These are phyloP conservation scores for Alectura lathami DNA, from an alignment of 2,113 vertebrate genomes.

Conservation along the genomic window DNA sequence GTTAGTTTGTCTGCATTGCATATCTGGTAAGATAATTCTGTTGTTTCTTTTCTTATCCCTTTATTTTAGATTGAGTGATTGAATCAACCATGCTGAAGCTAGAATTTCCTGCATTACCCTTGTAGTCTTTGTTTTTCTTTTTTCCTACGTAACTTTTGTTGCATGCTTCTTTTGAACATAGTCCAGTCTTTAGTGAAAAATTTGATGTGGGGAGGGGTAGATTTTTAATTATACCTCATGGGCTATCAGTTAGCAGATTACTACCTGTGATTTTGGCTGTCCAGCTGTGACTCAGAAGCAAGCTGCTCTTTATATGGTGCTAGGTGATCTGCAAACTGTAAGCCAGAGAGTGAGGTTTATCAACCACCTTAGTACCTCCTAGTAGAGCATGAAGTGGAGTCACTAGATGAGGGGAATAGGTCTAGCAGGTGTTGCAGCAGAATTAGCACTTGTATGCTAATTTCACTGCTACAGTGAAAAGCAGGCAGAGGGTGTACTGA, in stretches of 20 bases:
- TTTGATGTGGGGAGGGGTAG: accelerated
- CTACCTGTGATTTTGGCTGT: neutral
- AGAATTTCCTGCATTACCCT: neutral
- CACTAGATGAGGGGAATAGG: neutral
- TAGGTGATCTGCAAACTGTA: neutral
- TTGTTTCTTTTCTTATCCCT: neutral
- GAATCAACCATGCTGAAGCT: neutral
- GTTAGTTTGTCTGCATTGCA: neutral
- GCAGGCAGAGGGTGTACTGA: neutral
- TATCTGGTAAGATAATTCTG: neutral
- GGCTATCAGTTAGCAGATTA: neutral
- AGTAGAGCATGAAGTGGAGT: neutral
- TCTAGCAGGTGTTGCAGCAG: neutral
- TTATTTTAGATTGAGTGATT: neutral
- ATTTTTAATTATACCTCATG: neutral
- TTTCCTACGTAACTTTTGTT: neutral
- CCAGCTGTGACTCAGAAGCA: neutral
- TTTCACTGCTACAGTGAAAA: neutral
- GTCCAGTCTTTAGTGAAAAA: neutral
- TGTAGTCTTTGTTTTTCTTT: neutral
- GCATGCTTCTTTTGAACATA: neutral
- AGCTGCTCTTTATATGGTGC: neutral
- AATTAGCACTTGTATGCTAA: neutral
- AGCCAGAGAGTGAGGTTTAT: neutral
- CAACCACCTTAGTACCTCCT: neutral